Conservation (phyloP, 2,888 invertebrate species). For the Coenonympha arcania region DNA sequence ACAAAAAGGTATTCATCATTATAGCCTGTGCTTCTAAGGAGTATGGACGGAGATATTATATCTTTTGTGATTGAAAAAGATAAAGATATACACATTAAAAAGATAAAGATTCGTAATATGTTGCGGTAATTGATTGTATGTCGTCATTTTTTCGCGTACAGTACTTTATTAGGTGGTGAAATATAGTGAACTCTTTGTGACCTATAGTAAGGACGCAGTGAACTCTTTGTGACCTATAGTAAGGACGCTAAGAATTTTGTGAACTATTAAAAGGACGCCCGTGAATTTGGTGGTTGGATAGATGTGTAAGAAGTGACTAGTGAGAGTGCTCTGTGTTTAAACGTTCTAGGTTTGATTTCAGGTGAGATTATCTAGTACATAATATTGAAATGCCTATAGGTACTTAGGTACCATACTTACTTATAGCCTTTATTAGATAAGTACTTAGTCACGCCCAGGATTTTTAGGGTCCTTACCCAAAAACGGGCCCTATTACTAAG, state of each 20-base stretch:
- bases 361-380: not conserved
- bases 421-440: too few species aligned
- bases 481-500: too few species aligned
- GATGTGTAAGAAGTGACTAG: not conserved
- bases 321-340: not conserved
- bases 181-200: too few species aligned
- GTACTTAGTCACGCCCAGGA: too few species aligned
- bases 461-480: too few species aligned
- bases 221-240: not conserved
- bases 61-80: not conserved
- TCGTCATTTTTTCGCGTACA: not conserved
- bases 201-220: too few species aligned
- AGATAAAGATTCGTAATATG: not conserved
- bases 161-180: too few species aligned
- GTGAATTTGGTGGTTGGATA: not conserved
- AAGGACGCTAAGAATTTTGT: not conserved
- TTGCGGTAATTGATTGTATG: not conserved
- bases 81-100: not conserved
- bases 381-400: too few species aligned
- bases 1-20: slow-evolving; percentile 19
- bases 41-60: not conserved
- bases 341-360: not conserved
- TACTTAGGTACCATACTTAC: too few species aligned
- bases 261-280: not conserved
- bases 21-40: slow-evolving; percentile 11